phyloP scores from a whole-genome alignment of 1,140 invertebrate genomes.

The Dinothrombium tinctorium region DNA sequence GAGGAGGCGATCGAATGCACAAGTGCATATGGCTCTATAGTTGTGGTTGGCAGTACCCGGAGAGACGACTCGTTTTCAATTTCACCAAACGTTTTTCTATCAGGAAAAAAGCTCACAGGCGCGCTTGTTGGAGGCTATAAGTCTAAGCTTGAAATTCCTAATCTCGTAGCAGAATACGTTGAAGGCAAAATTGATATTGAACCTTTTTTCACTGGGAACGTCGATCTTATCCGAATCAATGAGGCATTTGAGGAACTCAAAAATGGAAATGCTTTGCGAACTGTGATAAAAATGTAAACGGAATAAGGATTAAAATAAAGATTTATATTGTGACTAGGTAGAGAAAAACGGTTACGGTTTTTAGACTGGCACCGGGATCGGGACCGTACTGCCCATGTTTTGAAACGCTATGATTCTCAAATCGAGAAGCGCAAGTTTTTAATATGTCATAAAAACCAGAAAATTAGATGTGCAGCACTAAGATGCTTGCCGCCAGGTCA shows the following conservation, averaged over 20 bases:
- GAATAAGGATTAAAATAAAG: too few relatives aligned
- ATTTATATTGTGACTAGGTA: too few relatives aligned
- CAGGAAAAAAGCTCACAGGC: background rate
- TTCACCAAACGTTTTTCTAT: background rate
- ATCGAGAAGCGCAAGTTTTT: too few relatives aligned
- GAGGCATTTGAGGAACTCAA: conserved; percentile 1
- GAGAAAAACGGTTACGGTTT: too few relatives aligned
- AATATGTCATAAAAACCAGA: too few relatives aligned
- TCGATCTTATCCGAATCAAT: background rate
- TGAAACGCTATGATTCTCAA: too few relatives aligned
- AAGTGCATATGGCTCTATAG: conserved; percentile 89
- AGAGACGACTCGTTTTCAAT: background rate
- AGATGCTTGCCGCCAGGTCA: too few relatives aligned
- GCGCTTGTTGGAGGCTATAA: background rate
- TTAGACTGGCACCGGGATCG: too few relatives aligned
- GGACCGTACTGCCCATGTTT: too few relatives aligned
- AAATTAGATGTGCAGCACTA: too few relatives aligned
- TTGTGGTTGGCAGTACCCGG: conserved; percentile 48
- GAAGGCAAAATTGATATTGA: background rate
- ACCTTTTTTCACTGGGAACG: background rate
- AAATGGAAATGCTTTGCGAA: background rate
- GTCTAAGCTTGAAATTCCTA: background rate
- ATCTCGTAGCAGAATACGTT: background rate
- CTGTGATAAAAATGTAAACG: too few relatives aligned
- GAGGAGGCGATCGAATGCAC: conserved; percentile 77